Base-by-base conservation (phyloP, 1,140 invertebrate genomes). In the Lineus longissimus region DNA sequence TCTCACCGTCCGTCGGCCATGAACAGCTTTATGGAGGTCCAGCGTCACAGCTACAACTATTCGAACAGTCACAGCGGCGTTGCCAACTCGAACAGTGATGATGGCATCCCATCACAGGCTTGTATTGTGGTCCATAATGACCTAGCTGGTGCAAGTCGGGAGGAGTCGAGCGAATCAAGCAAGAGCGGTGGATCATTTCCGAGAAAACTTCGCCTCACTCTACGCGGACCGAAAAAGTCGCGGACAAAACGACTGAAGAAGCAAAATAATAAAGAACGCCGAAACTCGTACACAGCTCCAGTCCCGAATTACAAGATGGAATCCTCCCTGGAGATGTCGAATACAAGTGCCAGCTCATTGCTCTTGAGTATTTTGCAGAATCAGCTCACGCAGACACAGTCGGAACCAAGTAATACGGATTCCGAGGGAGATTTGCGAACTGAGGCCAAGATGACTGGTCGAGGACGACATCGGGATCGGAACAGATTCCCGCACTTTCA, bases 261-360 rank as follows among this genome's bases (percentile, higher is more conserved):
- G n/a, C 47, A 51, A 51, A 51, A 51, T n/a, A 27, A 51, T 9
- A 51, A 51, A 51, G 47, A 51, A 51, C 47, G 47, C 25, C n/a
- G 47, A 4, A 51, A 51, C n/a, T 51, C 47, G n/a, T 51, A 51
- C n/a, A n/a, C 47, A 6, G 47, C 47, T 51, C 47, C 47, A 51
- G 47, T 51, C 47, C 19, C 19, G 6, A 23, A 27, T 51, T 36
- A 36, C 15, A 36, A 36, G 15, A 36, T 36, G 33, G 25, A 27
- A 7, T 51, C 47, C 6, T 51, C 47, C 4, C 4, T 27, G 47
- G 47, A 27, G n/a, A n/a, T 7, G 9, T 51, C 47, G 6, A 27
- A 27, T 51, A n/a, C 47, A 19, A 51, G 47, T 27, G 47, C 47
- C n/a, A 51, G 47, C n/a, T 51, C 47, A 27, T 4, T 51, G 6